Conservation (phyloP, 2,797 vertebrate genomes). For the Pangasius mekongensis region DNA sequence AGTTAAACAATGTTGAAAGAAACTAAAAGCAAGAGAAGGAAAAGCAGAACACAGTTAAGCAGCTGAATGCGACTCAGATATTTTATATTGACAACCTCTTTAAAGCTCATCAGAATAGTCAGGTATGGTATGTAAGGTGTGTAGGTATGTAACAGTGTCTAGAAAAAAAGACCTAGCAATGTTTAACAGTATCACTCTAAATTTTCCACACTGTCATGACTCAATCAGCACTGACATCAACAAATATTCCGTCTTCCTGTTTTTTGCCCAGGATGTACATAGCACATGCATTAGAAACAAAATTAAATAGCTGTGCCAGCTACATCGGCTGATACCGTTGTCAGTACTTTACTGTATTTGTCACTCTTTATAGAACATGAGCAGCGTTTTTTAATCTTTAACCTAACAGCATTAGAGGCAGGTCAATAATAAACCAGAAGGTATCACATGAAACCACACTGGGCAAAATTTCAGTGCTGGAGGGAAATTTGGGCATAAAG, state of each 20-base stretch:
- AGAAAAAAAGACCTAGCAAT: background rate
- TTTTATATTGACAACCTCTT: background rate
- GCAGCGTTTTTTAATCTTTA: conserved; percentile 56
- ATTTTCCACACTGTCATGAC: background rate
- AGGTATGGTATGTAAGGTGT: background rate
- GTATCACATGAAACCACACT: conserved; percentile 6
- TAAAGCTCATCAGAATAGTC: background rate
- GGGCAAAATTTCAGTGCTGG: conserved; percentile 55
- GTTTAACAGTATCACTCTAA: background rate
- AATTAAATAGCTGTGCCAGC: background rate
- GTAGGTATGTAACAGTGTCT: background rate
- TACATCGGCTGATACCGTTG: background rate
- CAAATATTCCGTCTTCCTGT: background rate
- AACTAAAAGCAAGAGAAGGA: background rate
- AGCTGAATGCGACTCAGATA: background rate
- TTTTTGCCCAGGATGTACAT: background rate
- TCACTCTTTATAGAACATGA: background rate
- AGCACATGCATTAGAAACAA: background rate
- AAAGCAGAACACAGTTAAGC: background rate
- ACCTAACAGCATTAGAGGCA: conserved; percentile 47
- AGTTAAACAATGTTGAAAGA: background rate
- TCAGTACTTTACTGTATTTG: background rate
- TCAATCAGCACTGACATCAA: background rate
- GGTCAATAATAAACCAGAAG: conserved; percentile 64
- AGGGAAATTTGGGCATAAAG: background rate